phyloP scores from a whole-genome alignment of 2,888 invertebrate genomes.

The Machimus atricapillus region DNA sequence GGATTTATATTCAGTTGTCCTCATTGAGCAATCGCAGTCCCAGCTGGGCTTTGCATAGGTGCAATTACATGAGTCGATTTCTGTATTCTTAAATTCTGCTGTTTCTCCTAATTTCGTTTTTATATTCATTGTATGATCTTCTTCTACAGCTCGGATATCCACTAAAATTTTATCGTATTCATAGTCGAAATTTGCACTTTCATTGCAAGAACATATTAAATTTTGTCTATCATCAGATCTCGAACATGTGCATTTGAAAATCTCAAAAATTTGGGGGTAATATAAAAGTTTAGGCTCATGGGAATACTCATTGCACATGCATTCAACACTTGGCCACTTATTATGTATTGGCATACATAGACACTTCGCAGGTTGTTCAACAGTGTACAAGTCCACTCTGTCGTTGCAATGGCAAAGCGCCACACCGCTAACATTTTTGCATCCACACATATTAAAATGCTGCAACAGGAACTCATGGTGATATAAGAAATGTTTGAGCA shows the following conservation, averaged over 20 bases:
- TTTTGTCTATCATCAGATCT: background rate
- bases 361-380: background rate
- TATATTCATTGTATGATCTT: background rate
- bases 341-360: background rate
- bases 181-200: background rate
- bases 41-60: background rate
- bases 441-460: background rate
- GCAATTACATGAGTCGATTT: background rate
- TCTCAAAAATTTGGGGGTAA: background rate
- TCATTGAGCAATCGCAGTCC: background rate
- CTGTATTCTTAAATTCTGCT: background rate
- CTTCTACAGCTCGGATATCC: background rate
- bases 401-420: background rate
- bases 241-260: background rate
- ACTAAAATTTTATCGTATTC: background rate
- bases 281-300: background rate
- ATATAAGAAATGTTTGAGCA: background rate
- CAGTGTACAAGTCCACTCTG: background rate
- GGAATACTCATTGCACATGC: background rate
- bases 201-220: background rate
- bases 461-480: background rate
- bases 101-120: background rate
- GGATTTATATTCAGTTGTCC: background rate
- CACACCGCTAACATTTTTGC: background rate
- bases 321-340: background rate